Evolutionary conservation across 1,140 invertebrate genomes (phyloP).

Genomic region (Catajapyx aquilonaris): DNA sequence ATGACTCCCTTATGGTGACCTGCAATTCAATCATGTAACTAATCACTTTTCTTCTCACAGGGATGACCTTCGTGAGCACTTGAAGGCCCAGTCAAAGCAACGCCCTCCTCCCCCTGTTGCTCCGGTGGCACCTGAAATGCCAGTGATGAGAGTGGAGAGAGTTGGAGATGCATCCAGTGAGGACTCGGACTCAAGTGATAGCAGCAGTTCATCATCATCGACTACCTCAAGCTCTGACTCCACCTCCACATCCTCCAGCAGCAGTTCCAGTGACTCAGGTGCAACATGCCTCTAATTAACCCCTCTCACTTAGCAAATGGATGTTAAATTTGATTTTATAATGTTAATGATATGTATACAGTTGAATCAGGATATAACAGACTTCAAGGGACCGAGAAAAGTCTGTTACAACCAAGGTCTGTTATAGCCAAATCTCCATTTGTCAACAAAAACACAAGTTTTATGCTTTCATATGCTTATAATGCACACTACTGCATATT

Average conservation of each 20-base stretch:
- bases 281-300: too few relatives aligned
- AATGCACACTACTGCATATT: too few relatives aligned
- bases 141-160: constrained; percentile 12
- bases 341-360: too few relatives aligned
- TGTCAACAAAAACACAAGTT: too few relatives aligned
- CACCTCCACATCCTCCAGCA: too few relatives aligned
- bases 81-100: constrained; percentile 58
- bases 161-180: constrained; percentile 9
- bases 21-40: background rate
- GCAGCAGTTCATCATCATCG: constrained; percentile 11
- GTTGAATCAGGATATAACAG: too few relatives aligned
- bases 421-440: too few relatives aligned
- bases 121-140: constrained; percentile 11
- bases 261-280: background rate
- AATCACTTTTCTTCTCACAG: constrained; percentile 18
- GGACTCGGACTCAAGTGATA: constrained; percentile 18
- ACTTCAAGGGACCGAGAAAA: too few relatives aligned
- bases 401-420: too few relatives aligned
- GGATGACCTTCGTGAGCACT: constrained; percentile 74
- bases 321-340: too few relatives aligned
- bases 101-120: constrained; percentile 16
- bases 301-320: too few relatives aligned
- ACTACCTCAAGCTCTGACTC: constrained; percentile 12
- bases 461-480: too few relatives aligned
- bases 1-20: background rate